Conservation (phyloP, 2,113 vertebrate genomes). For the Fukomys damarensis region DNA sequence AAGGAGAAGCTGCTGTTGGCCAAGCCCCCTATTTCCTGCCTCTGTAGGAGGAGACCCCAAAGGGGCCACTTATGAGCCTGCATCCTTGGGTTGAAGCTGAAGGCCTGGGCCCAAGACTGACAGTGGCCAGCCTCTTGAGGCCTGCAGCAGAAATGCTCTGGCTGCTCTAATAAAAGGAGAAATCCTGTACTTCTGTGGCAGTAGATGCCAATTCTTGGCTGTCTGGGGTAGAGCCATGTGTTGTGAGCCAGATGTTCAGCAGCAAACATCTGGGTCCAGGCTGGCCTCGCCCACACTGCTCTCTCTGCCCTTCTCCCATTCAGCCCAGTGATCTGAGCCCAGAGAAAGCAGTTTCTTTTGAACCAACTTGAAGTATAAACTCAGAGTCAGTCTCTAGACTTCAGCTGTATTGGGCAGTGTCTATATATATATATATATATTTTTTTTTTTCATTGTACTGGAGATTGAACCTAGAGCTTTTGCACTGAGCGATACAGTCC, state of each 20-base stretch:
- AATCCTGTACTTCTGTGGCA: not conserved
- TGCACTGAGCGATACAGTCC: not conserved
- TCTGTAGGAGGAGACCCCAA: not conserved
- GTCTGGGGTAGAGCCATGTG: rapidly evolving
- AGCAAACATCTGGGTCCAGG: not conserved
- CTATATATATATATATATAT: too few species aligned
- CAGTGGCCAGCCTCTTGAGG: not conserved
- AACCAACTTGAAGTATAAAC: not conserved
- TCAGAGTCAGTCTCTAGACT: not conserved
- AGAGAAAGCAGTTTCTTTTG: not conserved
- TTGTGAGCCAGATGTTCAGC: not conserved
- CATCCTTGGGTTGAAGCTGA: not conserved
- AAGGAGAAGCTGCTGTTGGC: not conserved
- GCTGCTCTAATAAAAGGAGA: slow-evolving; percentile 11
- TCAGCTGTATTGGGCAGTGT: not conserved
- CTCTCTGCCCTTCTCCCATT: not conserved
- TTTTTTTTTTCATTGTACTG: not conserved
- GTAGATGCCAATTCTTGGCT: not conserved
- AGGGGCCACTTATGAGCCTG: not conserved
- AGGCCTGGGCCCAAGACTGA: not conserved
- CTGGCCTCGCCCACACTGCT: not conserved
- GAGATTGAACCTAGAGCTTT: not conserved
- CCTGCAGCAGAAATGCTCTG: not conserved
- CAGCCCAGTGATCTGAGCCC: not conserved
- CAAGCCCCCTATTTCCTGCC: not conserved